phyloP scores from a whole-genome alignment of 1,140 invertebrate genomes.

The Daktulosphaira vitifoliae region DNA sequence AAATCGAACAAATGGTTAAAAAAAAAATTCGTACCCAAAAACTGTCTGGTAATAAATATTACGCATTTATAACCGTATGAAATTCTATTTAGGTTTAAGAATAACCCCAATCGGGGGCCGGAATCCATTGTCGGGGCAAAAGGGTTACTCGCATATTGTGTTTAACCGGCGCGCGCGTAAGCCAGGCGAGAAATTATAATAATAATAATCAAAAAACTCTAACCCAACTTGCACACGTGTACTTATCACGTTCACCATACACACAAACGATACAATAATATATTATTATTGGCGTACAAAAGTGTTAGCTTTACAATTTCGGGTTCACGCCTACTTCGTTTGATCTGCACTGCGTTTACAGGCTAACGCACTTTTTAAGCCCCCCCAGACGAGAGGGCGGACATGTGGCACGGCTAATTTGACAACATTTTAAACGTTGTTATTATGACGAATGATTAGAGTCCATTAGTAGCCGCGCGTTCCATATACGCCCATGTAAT shows the following conservation, averaged over 20 bases:
- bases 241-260: neutral
- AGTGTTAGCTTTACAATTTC: slow-evolving; percentile 1
- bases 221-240: slow-evolving; percentile 3
- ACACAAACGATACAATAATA: too few relatives aligned
- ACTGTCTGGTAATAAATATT: slow-evolving; percentile 31
- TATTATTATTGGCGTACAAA: slow-evolving; percentile 3
- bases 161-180: neutral
- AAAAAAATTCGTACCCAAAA: slow-evolving; percentile 23
- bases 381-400: too few relatives aligned
- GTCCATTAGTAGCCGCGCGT: too few relatives aligned
- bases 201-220: slow-evolving; percentile 26
- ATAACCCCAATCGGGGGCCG: slow-evolving; percentile 25
- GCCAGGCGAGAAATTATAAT: slow-evolving; percentile 17
- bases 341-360: too few relatives aligned
- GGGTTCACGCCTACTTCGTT: slow-evolving; percentile 19
- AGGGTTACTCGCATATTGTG: neutral
- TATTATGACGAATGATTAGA: too few relatives aligned
- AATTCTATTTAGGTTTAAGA: slow-evolving; percentile 31
- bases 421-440: too few relatives aligned
- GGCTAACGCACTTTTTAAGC: too few relatives aligned
- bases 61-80: slow-evolving; percentile 25
- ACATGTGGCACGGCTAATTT: too few relatives aligned
- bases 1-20: slow-evolving; percentile 13
- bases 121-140: slow-evolving; percentile 6
- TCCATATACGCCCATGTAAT: too few relatives aligned